Evolutionary conservation across 1,140 invertebrate genomes (phyloP), one percentile per base, ranked within the genome.

Genomic region (Drosophila tristis): DNA sequence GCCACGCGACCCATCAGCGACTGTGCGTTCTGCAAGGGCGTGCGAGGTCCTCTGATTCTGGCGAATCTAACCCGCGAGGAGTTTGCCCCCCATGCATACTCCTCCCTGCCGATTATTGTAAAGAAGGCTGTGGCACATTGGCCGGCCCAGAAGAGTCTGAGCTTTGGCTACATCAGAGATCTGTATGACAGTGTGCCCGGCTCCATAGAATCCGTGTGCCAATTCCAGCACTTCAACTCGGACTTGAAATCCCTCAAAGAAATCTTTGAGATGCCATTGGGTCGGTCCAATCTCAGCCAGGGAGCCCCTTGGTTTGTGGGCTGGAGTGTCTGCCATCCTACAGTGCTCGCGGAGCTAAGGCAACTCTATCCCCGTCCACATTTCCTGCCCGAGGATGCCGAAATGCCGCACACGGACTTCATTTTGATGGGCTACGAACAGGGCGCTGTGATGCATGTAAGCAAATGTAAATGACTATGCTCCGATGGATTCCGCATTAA

Each of bases 341-440:
- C 94, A 35, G 94, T 98, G 9, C 93, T 97, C 61, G 93, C 95
- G 51, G 93, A 95, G 76, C 94, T 99, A 75, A 93, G 96, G 63
- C 92, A 95, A 77, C 96, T 96, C 92, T 99, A 98, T 92, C 92
- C 93, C 15, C 74, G 90, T 49, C 98, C 98, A 6, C 95, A 98
- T 84, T 98, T 99, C 92, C 93, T 99, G 58, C 98, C 98, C 2
- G 93, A 94, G 29, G 95, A 97, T 92, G 96, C 97, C n/a, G 97
- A 98, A 92, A 95, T 96, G 74, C 96, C 97, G 49, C 95, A 95
- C 57, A 96, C 96, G 50, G 98, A 98, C 93, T 98, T 98, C 94
- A 96, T 99, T 73, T 98, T 99, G 91, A 96, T 99, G 94, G 97
- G 96, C 55, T 97, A 97, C 80, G 96, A 98, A 78, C 95, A 97